Evolutionary conservation across 92 coral and sea anemone genomes (phyloP).

Genomic region (Ricordea florida): DNA sequence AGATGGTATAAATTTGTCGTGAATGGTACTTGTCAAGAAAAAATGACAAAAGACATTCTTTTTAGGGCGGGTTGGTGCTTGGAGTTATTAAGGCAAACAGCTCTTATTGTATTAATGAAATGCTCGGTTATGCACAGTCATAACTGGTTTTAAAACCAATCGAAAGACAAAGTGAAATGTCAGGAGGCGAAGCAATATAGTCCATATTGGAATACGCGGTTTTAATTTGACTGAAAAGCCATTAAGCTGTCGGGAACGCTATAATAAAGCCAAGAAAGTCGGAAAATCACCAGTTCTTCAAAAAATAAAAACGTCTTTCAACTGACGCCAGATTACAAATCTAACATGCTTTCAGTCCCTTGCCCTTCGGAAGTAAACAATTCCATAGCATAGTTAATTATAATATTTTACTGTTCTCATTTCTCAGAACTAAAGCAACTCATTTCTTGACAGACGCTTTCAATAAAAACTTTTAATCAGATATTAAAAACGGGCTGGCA

Average conservation of each 20-base stretch:
- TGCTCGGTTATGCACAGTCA: not conserved
- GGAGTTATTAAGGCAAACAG: conserved; percentile 11
- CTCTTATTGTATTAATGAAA: conserved; percentile 1
- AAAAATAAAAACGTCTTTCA: too few species aligned
- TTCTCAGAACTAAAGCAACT: not conserved
- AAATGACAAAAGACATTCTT: not conserved
- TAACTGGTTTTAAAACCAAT: not conserved
- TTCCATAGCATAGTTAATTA: not conserved
- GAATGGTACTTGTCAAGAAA: not conserved
- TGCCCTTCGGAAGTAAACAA: too few species aligned
- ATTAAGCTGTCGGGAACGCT: not conserved
- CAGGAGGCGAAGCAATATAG: not conserved
- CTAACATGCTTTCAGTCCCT: too few species aligned
- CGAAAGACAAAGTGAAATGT: not conserved
- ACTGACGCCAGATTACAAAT: too few species aligned
- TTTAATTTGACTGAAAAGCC: not conserved
- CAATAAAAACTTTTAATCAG: not conserved
- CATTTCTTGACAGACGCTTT: not conserved
- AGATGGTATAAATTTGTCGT: too few species aligned
- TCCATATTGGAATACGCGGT: conserved; percentile 1
- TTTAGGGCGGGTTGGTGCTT: not conserved
- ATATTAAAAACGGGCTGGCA: not conserved
- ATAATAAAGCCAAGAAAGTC: not conserved
- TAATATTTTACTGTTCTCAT: not conserved
- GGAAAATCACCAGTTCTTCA: not conserved